phyloP scores from a whole-genome alignment of 2,888 invertebrate genomes.

The Lepidocyrtinus sp. region DNA sequence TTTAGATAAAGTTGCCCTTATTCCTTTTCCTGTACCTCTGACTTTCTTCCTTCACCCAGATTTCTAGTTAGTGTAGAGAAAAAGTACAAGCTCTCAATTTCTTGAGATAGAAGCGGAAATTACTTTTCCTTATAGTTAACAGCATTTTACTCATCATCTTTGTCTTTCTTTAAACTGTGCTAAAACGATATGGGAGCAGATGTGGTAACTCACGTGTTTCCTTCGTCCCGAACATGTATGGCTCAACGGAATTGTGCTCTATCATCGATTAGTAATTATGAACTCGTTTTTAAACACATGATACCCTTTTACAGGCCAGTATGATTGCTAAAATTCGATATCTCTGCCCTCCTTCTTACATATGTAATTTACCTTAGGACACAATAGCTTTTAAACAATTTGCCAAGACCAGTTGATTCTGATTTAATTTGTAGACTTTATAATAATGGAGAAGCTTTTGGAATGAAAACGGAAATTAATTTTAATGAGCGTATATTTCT shows the following conservation, averaged over 20 bases:
- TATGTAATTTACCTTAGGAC: too few relatives aligned
- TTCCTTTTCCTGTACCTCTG: slow-evolving; percentile 37
- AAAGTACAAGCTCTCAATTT: slow-evolving; percentile 2
- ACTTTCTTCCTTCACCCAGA: slow-evolving; percentile 27
- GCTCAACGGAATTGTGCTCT: neutral
- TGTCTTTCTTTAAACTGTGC: neutral
- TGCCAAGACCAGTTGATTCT: too few relatives aligned
- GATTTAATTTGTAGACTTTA: too few relatives aligned
- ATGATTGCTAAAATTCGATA: too few relatives aligned
- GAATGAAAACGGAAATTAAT: too few relatives aligned
- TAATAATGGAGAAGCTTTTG: too few relatives aligned
- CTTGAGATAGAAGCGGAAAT: neutral
- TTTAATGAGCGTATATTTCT: too few relatives aligned
- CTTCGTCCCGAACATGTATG: neutral
- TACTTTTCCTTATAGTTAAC: neutral
- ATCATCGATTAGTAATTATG: neutral
- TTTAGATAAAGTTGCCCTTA: slow-evolving; percentile 68
- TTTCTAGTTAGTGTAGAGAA: slow-evolving; percentile 38
- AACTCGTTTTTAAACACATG: slow-evolving; percentile 28
- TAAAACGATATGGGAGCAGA: neutral
- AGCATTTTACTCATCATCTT: slow-evolving; percentile 9
- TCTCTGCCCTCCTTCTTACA: too few relatives aligned
- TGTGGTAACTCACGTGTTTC: slow-evolving; percentile 6
- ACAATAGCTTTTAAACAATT: too few relatives aligned
- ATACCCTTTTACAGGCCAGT: neutral